These are phyloP conservation scores for Eumacrocentrus americanus DNA, from an alignment of 2,888 invertebrate genomes.

Conservation along the genomic window DNA sequence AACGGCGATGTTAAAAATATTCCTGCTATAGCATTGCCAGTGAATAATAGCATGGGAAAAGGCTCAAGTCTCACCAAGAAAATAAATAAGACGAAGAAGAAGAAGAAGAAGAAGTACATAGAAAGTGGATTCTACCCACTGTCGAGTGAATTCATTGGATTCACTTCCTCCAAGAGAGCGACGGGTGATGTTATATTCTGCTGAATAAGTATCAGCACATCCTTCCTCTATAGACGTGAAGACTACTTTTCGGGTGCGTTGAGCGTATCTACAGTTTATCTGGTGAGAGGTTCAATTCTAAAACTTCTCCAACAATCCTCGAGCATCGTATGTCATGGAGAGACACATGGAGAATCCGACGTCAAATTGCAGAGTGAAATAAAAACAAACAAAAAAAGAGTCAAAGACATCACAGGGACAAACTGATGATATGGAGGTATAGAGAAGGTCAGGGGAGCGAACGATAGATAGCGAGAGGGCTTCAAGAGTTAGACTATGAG, in stretches of 20 bases:
- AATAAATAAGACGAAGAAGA: not conserved
- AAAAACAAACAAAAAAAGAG: not conserved
- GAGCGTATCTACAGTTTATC: not conserved
- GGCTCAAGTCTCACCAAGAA: too few species aligned
- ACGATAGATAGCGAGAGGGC: not conserved
- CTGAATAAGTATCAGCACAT: not conserved
- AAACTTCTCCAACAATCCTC: conserved; percentile 33
- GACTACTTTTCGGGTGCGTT: too few species aligned
- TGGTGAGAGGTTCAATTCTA: conserved; percentile 31
- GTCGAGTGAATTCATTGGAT: not conserved
- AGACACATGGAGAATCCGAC: not conserved
- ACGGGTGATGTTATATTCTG: not conserved
- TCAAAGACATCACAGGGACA: too few species aligned
- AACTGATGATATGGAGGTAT: too few species aligned
- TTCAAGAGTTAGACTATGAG: conserved; percentile 22
- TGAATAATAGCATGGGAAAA: too few species aligned
- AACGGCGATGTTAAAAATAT: too few species aligned
- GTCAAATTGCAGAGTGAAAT: not conserved
- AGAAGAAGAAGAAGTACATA: not conserved
- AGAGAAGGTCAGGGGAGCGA: not conserved
- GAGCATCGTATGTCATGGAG: too few species aligned
- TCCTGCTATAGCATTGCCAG: not conserved
- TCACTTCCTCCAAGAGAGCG: not conserved
- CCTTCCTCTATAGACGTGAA: not conserved
- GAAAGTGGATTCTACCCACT: not conserved